Evolutionary conservation across 2,888 invertebrate species (phyloP).

Genomic region (Microctonus aethiopoides): DNA sequence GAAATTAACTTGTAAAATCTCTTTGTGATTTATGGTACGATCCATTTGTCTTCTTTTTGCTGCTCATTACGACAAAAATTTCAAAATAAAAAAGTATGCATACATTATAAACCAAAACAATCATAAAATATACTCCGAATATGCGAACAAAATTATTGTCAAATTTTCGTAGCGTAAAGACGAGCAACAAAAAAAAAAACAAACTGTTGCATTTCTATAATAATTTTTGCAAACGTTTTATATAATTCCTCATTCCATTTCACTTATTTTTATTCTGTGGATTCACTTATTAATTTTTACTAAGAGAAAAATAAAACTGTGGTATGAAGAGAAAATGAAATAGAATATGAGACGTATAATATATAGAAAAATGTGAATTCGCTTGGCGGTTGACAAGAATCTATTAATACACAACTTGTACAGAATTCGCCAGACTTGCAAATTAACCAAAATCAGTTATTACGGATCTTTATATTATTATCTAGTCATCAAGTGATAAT

Average conservation of each 20-base stretch:
- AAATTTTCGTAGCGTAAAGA: background rate
- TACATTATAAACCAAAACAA: background rate
- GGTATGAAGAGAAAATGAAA: background rate
- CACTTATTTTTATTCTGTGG: conserved; percentile 8
- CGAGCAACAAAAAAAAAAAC: background rate
- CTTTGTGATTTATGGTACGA: background rate
- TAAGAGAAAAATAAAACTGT: background rate
- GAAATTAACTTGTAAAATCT: background rate
- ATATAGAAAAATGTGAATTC: background rate
- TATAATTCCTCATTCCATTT: conserved; percentile 2
- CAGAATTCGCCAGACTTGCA: conserved; percentile 41
- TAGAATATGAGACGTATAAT: conserved; percentile 6
- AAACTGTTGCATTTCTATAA: background rate
- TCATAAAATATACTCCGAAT: background rate
- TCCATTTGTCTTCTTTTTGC: background rate
- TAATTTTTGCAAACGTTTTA: background rate
- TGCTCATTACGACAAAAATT: background rate
- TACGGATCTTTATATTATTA: conserved; percentile 66
- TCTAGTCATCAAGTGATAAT: conserved; percentile 67
- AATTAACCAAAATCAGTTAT: conserved; percentile 57
- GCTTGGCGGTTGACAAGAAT: conserved; percentile 4
- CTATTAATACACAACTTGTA: conserved; percentile 27
- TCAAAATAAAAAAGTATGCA: background rate
- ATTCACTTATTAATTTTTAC: background rate
- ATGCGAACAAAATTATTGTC: background rate